These are phyloP conservation scores for Danaus melanippus DNA, from an alignment of 1,140 invertebrate genomes.

Conservation along the genomic window DNA sequence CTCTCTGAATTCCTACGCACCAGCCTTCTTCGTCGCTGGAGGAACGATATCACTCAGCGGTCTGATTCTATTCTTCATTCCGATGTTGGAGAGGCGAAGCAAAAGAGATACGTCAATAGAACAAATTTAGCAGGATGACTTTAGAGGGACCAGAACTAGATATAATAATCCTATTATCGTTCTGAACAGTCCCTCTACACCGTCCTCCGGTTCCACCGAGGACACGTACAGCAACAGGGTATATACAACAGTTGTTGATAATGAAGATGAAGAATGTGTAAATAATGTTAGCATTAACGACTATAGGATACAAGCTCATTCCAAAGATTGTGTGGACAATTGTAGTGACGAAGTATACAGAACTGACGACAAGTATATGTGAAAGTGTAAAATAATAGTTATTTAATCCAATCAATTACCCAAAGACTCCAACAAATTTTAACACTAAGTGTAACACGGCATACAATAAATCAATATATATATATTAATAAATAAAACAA, in stretches of 20 bases:
- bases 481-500: too few relatives aligned
- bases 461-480: too few relatives aligned
- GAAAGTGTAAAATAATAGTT: constrained; percentile 30
- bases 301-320: constrained; percentile 49
- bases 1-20: constrained; percentile 81
- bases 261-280: constrained; percentile 32
- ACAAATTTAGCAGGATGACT: constrained; percentile 55
- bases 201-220: constrained; percentile 40
- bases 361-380: constrained; percentile 20
- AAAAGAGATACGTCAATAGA: constrained; percentile 41
- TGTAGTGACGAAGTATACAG: constrained; percentile 5
- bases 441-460: constrained; percentile 11
- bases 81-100: constrained; percentile 77
- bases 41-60: constrained; percentile 89
- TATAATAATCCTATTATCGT: constrained; percentile 49
- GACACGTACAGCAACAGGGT: constrained; percentile 61
- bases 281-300: constrained; percentile 33
- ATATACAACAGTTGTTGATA: constrained; percentile 42
- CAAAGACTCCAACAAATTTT: constrained; percentile 36
- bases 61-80: constrained; percentile 89
- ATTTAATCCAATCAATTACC: constrained; percentile 13
- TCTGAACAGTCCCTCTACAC: constrained; percentile 59
- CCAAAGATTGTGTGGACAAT: constrained; percentile 46
- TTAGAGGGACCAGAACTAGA: constrained; percentile 34
- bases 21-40: constrained; percentile 88